Evolutionary conservation across 2,888 invertebrate species (phyloP), one percentile per base, ranked within the genome.

Genomic region (Orthonevra nobilis): DNA sequence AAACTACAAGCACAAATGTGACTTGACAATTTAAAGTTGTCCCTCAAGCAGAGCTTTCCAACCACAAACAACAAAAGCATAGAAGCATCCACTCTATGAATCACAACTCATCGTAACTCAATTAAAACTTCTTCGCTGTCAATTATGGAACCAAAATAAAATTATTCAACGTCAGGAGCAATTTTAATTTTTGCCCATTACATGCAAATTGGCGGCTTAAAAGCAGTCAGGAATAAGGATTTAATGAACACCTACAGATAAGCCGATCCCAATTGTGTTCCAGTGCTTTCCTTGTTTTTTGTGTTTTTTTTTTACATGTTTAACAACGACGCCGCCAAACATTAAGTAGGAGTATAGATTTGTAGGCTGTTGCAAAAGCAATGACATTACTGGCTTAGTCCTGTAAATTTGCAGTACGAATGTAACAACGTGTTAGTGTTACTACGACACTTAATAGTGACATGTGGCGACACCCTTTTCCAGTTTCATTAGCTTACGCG

Each of bases 351-450:
- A 7, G 15, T 28, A 30, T n/a, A 12, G 19, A 7, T 7, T 42
- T 48, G 68, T 68, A 26, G 58, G 48, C 38, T 40, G 46, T 50
- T 63, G 50, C 50, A 52, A 3, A n/a, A 20, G 9, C 36, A 19
- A 28, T n/a, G 36, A 61, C 38, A 23, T 40, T 28, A 56, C 20
- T 23, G 40, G 42, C 12, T 10, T 12, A 26, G 48, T 48, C 48
- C 36, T 63, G 34, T 63, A 19, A 52, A 54, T 20, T 46, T 32
- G 32, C 9, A 58, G 50, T 32, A 36, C 34, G 10, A 52, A 69
- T 69, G 61, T 26, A 44, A 61, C 61, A 61, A 52, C 38, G 30
- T n/a, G n/a, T n/a, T n/a, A 61, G 61, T 70, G 61, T 52, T 19
- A 46, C 10, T 14, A 30, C 17, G 9, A 38, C 38, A 23, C 12